Percentiles rank a stretch among this genome's conserved stretches.
These are phyloP conservation scores for Torymus texanus DNA, from an alignment of 2,888 invertebrate species.

Conservation along the genomic window DNA sequence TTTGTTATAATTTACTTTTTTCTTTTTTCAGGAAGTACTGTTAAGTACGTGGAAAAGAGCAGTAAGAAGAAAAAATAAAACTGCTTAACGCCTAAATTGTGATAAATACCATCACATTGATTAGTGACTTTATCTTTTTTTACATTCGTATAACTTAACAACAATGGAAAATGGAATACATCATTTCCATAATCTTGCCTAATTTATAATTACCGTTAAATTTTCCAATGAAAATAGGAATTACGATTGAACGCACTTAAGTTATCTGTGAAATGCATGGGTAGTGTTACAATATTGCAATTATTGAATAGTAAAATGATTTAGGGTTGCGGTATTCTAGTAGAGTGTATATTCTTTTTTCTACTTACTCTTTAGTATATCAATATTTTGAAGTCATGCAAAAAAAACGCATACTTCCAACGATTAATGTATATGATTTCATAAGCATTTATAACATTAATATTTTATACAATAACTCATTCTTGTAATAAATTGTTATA, in stretches of 20 bases:
- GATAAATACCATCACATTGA: too few relatives aligned
- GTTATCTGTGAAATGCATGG: neutral
- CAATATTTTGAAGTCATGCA: too few relatives aligned
- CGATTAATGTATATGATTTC: too few relatives aligned
- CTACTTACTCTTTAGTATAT: too few relatives aligned
- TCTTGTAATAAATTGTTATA: too few relatives aligned
- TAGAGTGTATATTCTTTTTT: neutral
- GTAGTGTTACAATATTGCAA: constrained; percentile 1
- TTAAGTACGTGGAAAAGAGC: constrained; percentile 11
- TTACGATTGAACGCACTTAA: neutral
- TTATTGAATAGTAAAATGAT: neutral
- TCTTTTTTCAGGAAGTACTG: constrained; percentile 16
- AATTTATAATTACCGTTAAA: neutral
- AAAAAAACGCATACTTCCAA: too few relatives aligned
- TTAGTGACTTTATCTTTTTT: neutral
- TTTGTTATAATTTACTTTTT: constrained; percentile 11
- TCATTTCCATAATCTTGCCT: neutral
- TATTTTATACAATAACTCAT: too few relatives aligned
- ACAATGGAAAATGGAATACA: neutral
- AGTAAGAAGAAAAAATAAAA: constrained; percentile 16
- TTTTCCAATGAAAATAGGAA: neutral
- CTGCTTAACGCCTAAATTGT: too few relatives aligned
- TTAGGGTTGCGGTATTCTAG: neutral
- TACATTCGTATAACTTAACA: neutral
- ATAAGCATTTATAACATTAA: too few relatives aligned